These are phyloP conservation scores for Hyles lineata DNA, from an alignment of 2,888 invertebrate species.

Conservation along the genomic window DNA sequence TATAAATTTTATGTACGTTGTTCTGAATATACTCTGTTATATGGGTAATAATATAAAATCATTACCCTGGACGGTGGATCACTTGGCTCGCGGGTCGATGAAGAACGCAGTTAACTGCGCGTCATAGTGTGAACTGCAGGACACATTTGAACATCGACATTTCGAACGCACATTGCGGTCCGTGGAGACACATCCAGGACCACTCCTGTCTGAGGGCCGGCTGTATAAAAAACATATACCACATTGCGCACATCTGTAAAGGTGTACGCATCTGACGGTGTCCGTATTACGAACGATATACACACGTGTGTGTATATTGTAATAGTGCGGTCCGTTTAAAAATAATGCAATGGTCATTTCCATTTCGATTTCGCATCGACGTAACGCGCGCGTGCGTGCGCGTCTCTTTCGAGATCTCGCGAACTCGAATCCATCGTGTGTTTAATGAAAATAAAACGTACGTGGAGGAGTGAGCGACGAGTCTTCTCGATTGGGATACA, in stretches of 20 bases:
- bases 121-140: conserved; percentile 78
- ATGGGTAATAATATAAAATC: conserved; percentile 47
- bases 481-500: not conserved
- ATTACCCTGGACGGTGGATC: conserved; percentile 82
- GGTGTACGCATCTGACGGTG: conserved; percentile 40
- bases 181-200: conserved; percentile 73
- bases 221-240: conserved; percentile 43
- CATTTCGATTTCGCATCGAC: conserved; percentile 6
- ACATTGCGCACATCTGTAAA: conserved; percentile 40
- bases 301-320: not conserved
- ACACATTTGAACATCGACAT: conserved; percentile 86
- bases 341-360: conserved; percentile 30
- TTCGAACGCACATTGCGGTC: conserved; percentile 86
- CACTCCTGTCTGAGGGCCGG: conserved; percentile 80
- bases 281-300: conserved; percentile 29
- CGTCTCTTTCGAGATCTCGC: conserved; percentile 21
- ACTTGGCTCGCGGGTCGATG: conserved; percentile 86
- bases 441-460: not conserved
- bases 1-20: not conserved
- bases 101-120: conserved; percentile 83
- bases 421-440: conserved; percentile 10
- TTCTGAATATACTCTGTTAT: not conserved
- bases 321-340: conserved; percentile 39
- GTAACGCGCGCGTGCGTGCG: conserved; percentile 17
- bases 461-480: not conserved